phyloP scores from a whole-genome alignment of 2,113 vertebrate genomes.

The Hippocampus guttulatus region DNA sequence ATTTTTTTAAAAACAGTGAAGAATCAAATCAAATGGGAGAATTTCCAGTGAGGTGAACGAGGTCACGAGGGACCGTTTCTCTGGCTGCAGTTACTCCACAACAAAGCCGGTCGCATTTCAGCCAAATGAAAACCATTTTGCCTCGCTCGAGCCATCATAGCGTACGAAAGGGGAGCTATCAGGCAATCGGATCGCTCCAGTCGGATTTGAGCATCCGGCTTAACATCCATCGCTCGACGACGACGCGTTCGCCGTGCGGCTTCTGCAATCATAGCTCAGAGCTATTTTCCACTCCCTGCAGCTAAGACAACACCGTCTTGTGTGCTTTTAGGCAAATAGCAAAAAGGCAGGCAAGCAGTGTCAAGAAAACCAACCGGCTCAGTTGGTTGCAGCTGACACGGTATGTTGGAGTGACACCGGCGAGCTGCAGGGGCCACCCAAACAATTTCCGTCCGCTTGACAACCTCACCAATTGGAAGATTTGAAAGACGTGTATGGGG shows the following conservation, averaged over 20 bases:
- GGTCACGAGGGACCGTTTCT: background rate
- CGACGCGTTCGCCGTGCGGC: constrained; percentile 32
- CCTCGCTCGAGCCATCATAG: constrained; percentile 41
- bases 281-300: constrained; percentile 34
- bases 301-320: constrained; percentile 22
- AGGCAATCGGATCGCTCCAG: constrained; percentile 55
- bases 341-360: constrained; percentile 41
- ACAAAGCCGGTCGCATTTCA: constrained; percentile 19
- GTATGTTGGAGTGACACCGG: constrained; percentile 31
- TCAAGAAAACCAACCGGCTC: constrained; percentile 48
- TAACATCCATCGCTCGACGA: constrained; percentile 36
- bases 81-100: constrained; percentile 13
- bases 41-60: constrained; percentile 8
- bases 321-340: constrained; percentile 48
- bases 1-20: background rate
- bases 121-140: constrained; percentile 18
- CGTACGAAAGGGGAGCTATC: constrained; percentile 28
- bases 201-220: constrained; percentile 47
- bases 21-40: constrained; percentile 21
- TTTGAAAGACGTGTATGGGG: background rate
- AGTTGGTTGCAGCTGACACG: constrained; percentile 54
- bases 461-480: background rate
- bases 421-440: background rate
- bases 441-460: constrained; percentile 1
- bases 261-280: constrained; percentile 45